Conservation (phyloP, 2,113 vertebrate species). For the Corythaixoides concolor region DNA sequence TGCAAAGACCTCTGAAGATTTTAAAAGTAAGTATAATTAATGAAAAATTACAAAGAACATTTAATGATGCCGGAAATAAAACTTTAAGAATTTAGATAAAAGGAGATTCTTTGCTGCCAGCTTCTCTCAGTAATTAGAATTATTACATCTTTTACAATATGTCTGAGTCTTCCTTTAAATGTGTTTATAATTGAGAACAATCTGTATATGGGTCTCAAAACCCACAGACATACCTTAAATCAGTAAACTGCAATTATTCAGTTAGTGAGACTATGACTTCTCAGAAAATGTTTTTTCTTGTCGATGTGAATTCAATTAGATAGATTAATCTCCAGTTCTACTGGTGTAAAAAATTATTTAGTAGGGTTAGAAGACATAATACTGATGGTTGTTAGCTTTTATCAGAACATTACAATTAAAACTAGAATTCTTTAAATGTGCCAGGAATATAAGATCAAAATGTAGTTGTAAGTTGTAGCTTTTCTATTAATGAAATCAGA, state of each 20-base stretch:
- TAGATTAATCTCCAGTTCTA: neutral
- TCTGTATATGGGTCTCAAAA: neutral
- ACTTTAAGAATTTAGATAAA: neutral
- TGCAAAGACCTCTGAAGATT: neutral
- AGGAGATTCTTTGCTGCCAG: neutral
- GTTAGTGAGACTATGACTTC: neutral
- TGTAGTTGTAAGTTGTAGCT: neutral
- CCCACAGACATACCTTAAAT: neutral
- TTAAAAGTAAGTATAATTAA: neutral
- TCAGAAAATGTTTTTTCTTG: neutral
- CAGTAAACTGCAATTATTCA: neutral
- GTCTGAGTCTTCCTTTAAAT: neutral
- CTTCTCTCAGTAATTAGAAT: neutral
- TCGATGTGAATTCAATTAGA: neutral
- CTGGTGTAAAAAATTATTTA: neutral
- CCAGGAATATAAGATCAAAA: neutral
- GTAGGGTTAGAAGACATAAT: neutral
- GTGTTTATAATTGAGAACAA: neutral
- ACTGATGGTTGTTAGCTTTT: neutral
- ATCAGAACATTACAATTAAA: neutral
- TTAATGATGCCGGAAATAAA: neutral
- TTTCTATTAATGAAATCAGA: neutral
- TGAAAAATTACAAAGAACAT: neutral
- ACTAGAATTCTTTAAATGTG: neutral
- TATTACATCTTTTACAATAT: neutral